Evolutionary conservation across 2,113 vertebrate species (phyloP).

Genomic region (Psammodynastes pulverulentus): DNA sequence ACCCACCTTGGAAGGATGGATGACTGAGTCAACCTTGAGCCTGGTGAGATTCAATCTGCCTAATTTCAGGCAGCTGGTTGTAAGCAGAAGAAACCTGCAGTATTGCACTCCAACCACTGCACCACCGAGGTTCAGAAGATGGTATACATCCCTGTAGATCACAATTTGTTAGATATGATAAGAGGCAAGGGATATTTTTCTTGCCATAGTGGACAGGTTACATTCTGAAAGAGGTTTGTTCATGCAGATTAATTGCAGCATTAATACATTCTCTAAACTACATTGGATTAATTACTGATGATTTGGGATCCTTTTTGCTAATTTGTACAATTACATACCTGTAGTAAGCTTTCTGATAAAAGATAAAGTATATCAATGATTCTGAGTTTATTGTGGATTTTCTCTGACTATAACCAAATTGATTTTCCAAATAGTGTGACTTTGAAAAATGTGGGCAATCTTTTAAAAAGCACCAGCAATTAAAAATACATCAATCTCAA

Average conservation of each 20-base stretch:
- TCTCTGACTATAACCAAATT: slow-evolving; percentile 35
- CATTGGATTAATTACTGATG: not conserved
- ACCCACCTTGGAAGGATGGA: too few species aligned
- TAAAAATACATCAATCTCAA: slow-evolving; percentile 79
- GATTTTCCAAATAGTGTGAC: slow-evolving; percentile 72
- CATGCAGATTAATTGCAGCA: not conserved
- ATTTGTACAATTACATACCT: not conserved
- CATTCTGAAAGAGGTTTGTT: not conserved
- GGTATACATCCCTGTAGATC: not conserved
- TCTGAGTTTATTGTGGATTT: not conserved
- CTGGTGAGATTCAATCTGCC: too few species aligned
- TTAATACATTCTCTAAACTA: not conserved
- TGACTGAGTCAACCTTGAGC: too few species aligned
- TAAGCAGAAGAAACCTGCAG: too few species aligned
- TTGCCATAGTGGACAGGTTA: not conserved
- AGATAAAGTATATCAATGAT: accelerated
- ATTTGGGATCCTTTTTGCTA: not conserved
- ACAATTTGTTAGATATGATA: not conserved
- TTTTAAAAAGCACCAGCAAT: slow-evolving; percentile 86
- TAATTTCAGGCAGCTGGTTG: too few species aligned
- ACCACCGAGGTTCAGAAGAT: too few species aligned
- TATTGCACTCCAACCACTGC: too few species aligned
- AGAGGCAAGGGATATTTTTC: not conserved
- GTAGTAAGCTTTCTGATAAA: not conserved
- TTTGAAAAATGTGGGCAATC: slow-evolving; percentile 76